Conservation (phyloP, 2,888 invertebrate species). For the Eudemis profundana region DNA sequence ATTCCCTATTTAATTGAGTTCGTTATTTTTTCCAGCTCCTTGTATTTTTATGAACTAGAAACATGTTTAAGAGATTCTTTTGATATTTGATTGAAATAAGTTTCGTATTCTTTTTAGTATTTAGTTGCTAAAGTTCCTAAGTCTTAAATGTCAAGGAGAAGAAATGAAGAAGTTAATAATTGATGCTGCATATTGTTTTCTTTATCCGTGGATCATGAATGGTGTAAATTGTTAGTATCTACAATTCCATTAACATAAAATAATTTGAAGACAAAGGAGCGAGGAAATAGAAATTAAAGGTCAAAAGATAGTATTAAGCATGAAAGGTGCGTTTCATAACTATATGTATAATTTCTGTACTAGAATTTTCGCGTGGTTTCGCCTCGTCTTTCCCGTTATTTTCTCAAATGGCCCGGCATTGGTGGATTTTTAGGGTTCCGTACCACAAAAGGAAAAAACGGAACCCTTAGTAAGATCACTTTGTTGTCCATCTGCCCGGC, state of each 20-base stretch:
- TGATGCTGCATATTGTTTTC: neutral
- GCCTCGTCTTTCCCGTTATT: no score
- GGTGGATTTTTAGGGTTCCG: no score
- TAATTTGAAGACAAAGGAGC: neutral
- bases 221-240: neutral
- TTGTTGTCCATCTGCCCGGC: no score
- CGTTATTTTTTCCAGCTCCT: conserved; percentile 24
- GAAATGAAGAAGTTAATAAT: neutral
- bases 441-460: no score
- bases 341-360: no score
- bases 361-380: no score
- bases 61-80: conserved; percentile 12
- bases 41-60: conserved; percentile 16
- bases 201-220: neutral
- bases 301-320: no score
- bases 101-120: neutral
- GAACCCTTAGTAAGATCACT: no score
- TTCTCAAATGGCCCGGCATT: no score
- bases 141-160: conserved; percentile 9
- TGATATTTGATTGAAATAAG: conserved; percentile 16
- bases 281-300: neutral
- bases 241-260: neutral
- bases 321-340: no score
- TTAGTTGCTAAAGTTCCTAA: neutral
- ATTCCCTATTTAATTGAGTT: conserved; percentile 31